phyloP scores from a whole-genome alignment of 2,113 vertebrate genomes.

The Synodontis membranacea region DNA sequence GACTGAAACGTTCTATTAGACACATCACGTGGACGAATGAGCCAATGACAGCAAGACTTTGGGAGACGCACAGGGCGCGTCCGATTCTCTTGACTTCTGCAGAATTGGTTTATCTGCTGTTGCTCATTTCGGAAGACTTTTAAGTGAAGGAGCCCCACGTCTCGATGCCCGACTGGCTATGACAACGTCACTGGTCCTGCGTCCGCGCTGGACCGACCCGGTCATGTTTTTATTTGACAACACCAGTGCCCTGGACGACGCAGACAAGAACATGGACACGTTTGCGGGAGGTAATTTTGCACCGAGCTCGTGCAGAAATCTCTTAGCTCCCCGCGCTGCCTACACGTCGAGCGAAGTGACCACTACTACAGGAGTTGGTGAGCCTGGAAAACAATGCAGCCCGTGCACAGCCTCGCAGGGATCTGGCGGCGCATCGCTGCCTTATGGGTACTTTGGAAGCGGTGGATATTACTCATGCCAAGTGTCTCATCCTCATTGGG shows the following conservation, averaged over 20 bases:
- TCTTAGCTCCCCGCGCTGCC: slow-evolving; percentile 83
- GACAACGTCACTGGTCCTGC: slow-evolving; percentile 97
- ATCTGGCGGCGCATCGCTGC: slow-evolving; percentile 87
- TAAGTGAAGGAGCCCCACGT: slow-evolving; percentile 88
- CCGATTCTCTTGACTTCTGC: slow-evolving; percentile 79
- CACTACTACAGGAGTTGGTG: slow-evolving; percentile 82
- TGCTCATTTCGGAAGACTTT: slow-evolving; percentile 88
- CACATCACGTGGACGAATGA: slow-evolving; percentile 87
- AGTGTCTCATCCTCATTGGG: slow-evolving; percentile 81
- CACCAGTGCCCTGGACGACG: slow-evolving; percentile 79
- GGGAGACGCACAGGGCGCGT: slow-evolving; percentile 81
- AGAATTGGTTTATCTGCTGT: slow-evolving; percentile 75
- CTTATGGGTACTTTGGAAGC: slow-evolving; percentile 96
- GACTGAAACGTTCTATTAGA: slow-evolving; percentile 78
- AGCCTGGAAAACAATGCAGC: slow-evolving; percentile 93
- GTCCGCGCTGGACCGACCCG: slow-evolving; percentile 97
- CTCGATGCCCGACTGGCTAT: slow-evolving; percentile 96
- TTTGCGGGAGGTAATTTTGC: slow-evolving; percentile 88
- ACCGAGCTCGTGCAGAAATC: slow-evolving; percentile 91
- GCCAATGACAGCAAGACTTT: slow-evolving; percentile 83
- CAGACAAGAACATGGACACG: slow-evolving; percentile 95
- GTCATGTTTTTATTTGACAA: slow-evolving; percentile 99
- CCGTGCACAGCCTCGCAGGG: slow-evolving; percentile 92
- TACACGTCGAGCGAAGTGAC: slow-evolving; percentile 82
- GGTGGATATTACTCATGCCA: slow-evolving; percentile 91